Base-by-base conservation (phyloP, 2,888 invertebrate genomes). In the Odiellus spinosus region DNA sequence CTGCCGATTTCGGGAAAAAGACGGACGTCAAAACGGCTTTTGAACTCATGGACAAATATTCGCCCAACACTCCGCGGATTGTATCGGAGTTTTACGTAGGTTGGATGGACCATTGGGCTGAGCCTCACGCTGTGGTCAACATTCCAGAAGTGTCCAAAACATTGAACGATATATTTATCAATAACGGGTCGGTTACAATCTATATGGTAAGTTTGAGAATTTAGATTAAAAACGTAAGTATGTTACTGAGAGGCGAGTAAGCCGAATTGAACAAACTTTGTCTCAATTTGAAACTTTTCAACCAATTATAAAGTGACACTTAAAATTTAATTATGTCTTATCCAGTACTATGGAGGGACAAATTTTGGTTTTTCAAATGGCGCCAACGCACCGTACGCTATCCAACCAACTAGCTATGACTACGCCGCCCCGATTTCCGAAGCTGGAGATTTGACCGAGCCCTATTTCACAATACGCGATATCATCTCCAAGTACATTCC, bases 51-150 rank as follows among this genome's bases (percentile, higher is more conserved):
- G 59, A 71, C 48, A 59, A 64, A 33, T 68, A 62, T 54, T 67
- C 71, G 52, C 67, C 67, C 1, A 55, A 71, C 50, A 88, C 87
- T 0, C 91, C 91, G 0, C 61, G 84, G 42, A 83, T 90, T 49
- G 91, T 91, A 67, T 82, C 85, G 0, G 88, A 88, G 66, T 91
- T 73, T 66, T 91, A 91, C 69, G 77, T 85, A 0, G 90, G 90
- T 3, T 91, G 90, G 90, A 65, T 91, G 44, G 82, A 86, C 1
- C 81, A 85, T 62, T 91, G 91, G 90, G 77, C 78, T 39, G 75
- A 78, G 58, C 60, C 64, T 0, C 74, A 81, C 55, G 73, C 76
- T 42, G 69, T 67, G 21, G 73, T 73, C 0, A 55, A 60, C 17
- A 71, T 74, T 0, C 59, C 61, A 0, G 51, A 32, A 0, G 72